A percentile compares a stretch with the other conserved stretches of the same genome.
Conservation (phyloP, 2,888 invertebrate genomes). For the Ornithoptera alexandrae region DNA sequence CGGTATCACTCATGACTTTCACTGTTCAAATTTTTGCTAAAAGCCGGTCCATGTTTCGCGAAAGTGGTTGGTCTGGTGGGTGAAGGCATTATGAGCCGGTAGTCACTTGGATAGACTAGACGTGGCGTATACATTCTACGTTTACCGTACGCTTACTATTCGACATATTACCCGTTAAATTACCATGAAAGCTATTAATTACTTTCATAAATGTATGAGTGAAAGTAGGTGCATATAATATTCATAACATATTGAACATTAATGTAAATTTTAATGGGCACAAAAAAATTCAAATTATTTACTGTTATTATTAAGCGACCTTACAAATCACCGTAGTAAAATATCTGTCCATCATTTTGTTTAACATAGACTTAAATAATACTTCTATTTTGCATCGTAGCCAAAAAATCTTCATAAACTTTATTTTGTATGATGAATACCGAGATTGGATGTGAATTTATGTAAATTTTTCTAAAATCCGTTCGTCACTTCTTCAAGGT, state of each 20-base stretch:
- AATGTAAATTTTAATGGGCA: no score
- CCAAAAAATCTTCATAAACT: no score
- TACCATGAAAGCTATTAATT: conserved; percentile 24
- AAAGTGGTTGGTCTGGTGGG: conserved; percentile 71
- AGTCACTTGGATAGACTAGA: conserved; percentile 51
- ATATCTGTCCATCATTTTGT: no score
- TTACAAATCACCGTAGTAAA: no score
- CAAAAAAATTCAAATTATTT: no score
- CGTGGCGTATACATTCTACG: conserved; percentile 40
- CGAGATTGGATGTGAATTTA: no score
- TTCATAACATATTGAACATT: background rate
- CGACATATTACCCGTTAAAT: conserved; percentile 33
- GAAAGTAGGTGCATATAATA: background rate
- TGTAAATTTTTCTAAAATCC: no score
- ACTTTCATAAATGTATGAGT: conserved; percentile 4
- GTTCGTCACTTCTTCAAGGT: no score
- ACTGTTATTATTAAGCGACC: no score
- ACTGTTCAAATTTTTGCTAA: conserved; percentile 79
- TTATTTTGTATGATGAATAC: no score
- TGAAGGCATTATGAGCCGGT: conserved; percentile 45
- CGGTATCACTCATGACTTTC: conserved; percentile 67
- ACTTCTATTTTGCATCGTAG: no score
- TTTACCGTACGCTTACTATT: conserved; percentile 44
- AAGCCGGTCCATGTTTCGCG: conserved; percentile 74
- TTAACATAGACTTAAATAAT: no score